Conservation (phyloP, 1,140 invertebrate genomes). For the Lepeophtheirus salmonis region DNA sequence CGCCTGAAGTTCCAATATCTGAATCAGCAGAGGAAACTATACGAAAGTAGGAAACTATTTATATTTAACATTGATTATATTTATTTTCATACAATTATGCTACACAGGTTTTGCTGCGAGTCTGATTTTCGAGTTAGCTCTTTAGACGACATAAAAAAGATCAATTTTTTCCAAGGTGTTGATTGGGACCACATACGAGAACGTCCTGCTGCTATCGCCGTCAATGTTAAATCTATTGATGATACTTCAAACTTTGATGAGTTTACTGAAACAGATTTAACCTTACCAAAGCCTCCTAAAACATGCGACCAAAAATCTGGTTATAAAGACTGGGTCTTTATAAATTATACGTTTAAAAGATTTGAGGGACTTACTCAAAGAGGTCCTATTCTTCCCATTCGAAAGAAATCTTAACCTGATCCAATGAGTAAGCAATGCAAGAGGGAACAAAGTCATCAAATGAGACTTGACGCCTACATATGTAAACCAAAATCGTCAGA, state of each 20-base stretch:
- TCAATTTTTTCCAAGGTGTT: slow-evolving; percentile 66
- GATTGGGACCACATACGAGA: slow-evolving; percentile 94
- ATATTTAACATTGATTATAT: no score
- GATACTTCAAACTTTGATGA: slow-evolving; percentile 99
- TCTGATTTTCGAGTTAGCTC: slow-evolving; percentile 69
- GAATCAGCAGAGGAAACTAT: slow-evolving; percentile 44
- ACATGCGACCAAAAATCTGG: slow-evolving; percentile 18
- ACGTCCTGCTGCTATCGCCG: slow-evolving; percentile 85
- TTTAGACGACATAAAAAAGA: slow-evolving; percentile 61
- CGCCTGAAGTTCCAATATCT: slow-evolving; percentile 95
- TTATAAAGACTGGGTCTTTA: slow-evolving; percentile 97
- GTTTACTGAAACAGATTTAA: slow-evolving; percentile 90
- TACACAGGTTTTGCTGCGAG: slow-evolving; percentile 68
- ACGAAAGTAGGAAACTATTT: slow-evolving; percentile 2
- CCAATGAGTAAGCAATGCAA: no score
- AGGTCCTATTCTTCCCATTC: slow-evolving; percentile 34
- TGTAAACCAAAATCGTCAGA: no score
- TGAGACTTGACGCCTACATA: no score
- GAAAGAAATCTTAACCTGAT: not conserved
- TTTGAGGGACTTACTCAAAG: slow-evolving; percentile 87
- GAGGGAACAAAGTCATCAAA: no score
- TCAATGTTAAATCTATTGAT: slow-evolving; percentile 78
- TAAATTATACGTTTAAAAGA: slow-evolving; percentile 98
- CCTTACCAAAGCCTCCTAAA: slow-evolving; percentile 44
- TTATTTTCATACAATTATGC: slow-evolving; percentile 21